Evolutionary conservation across 30 jellyfish, hydroid and myxozoan genomes (phyloP), one percentile per base, ranked within the genome.

Genomic region (Aurelia sp.): DNA sequence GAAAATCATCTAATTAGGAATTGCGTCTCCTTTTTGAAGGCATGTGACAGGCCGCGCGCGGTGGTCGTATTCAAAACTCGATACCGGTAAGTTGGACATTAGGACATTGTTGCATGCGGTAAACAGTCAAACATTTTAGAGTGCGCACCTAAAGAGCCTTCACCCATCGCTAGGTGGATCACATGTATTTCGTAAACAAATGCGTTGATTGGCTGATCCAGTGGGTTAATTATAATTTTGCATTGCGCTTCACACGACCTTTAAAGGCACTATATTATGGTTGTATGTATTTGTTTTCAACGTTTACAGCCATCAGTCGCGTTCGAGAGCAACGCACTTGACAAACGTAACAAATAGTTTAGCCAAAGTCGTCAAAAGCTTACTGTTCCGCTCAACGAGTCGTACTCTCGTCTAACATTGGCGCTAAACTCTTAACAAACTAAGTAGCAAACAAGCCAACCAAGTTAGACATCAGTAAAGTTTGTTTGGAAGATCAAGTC

Each of bases 51-150:
- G 66, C 73, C 79, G 64, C 16, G 51, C 58, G 81, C 44, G 96
- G 96, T 87, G 96, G 82, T 63, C 72, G 84, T 87, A 87, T 87
- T 87, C 82, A 87, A 76, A 20, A 44, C 13, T 79, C 30, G 59
- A 31, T 60, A 76, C 96, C 90, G 69, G 90, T 62, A 44, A 67
- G 78, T 16, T 69, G 96, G 62, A 73, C 87, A 71, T 84, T 73
- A 84, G 84, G 87, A 84, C 90, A 81, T 76, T 81, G 87, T 74
- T 50, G 97, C 97, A 82, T 89, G 97, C 93, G 85, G 97, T 89
- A 89, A 89, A 89, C 97, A 80, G 89, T 74, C 85, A 89, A 88
- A 88, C 97, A 89, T 53, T 20, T 62, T 61, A 86, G 73, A 71
- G 72, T 52, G 91, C 70, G 58, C 72, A 52, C 87, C 91, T 57